Conservation (phyloP, 2,888 invertebrate species). For the Caenorhabditis sp. region DNA sequence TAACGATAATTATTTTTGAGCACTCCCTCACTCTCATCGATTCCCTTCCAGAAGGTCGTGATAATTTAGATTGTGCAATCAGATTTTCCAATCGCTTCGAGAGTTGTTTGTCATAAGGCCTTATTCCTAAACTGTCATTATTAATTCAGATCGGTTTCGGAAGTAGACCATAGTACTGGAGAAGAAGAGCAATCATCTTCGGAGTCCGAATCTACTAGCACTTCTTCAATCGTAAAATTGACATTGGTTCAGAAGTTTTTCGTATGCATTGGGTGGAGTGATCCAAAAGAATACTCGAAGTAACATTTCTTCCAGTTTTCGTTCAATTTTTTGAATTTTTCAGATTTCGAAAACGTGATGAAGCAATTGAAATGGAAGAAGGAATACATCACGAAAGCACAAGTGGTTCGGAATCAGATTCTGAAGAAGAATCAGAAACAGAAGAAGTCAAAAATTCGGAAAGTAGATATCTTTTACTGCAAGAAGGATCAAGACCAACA, state of each 20-base stretch:
- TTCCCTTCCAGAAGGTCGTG: no score
- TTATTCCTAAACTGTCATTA: no score
- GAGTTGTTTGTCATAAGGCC: no score
- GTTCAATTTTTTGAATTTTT: slow-evolving; percentile 1
- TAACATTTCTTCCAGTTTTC: slow-evolving; percentile 8
- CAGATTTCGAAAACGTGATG: neutral
- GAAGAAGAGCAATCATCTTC: slow-evolving; percentile 49
- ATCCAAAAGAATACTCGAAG: slow-evolving; percentile 47
- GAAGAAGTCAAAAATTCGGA: slow-evolving; percentile 38
- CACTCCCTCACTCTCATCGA: no score
- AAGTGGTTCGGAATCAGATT: slow-evolving; percentile 27
- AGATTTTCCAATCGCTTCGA: no score
- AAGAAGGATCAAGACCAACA: slow-evolving; percentile 27
- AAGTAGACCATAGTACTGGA: slow-evolving; percentile 52
- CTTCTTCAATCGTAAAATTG: slow-evolving; percentile 39
- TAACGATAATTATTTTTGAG: no score
- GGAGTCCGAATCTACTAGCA: slow-evolving; percentile 24
- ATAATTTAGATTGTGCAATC: no score
- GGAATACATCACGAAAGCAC: slow-evolving; percentile 18
- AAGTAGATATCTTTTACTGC: slow-evolving; percentile 39
- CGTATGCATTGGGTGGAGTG: slow-evolving; percentile 65
- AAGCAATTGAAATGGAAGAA: slow-evolving; percentile 42
- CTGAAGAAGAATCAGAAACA: slow-evolving; percentile 38
- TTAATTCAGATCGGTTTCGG: slow-evolving; percentile 47
- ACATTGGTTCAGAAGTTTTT: slow-evolving; percentile 58